Percentiles rank a stretch among this genome's conserved stretches.
phyloP scores from a whole-genome alignment of 2,113 vertebrate species.

The Syrmaticus mikado region DNA sequence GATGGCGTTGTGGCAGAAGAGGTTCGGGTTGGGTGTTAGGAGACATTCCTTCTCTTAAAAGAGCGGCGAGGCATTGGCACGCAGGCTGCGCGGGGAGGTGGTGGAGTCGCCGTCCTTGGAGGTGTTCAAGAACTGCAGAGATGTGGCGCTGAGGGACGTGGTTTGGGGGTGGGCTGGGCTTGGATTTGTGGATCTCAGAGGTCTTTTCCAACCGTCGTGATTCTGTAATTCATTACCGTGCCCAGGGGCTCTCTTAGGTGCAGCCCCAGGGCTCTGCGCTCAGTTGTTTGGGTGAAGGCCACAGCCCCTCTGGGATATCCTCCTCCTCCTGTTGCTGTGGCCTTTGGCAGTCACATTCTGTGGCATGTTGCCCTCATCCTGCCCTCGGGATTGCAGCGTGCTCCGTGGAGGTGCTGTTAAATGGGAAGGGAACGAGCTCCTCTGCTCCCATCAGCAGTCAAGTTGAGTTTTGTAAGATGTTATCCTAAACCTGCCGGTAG shows the following conservation, averaged over 20 bases:
- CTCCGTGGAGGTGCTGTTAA: accelerated
- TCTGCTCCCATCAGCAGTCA: accelerated
- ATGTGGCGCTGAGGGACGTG: too few species aligned
- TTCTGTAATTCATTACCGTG: accelerated
- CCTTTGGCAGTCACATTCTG: not conserved
- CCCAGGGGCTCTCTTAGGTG: accelerated
- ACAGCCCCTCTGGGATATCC: accelerated
- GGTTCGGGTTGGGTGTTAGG: too few species aligned
- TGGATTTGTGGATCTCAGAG: too few species aligned
- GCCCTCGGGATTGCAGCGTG: accelerated
- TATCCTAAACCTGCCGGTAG: accelerated
- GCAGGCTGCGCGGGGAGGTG: too few species aligned
- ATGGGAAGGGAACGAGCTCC: accelerated
- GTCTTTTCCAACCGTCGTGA: too few species aligned
- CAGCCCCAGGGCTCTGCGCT: not conserved
- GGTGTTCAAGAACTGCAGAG: too few species aligned
- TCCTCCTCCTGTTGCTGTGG: accelerated
- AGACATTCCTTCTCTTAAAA: too few species aligned
- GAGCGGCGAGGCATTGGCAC: too few species aligned
- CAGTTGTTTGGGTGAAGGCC: accelerated
- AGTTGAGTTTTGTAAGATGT: not conserved
- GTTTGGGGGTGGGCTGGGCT: too few species aligned
- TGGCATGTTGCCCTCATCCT: accelerated
- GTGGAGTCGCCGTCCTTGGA: too few species aligned
- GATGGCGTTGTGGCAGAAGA: too few species aligned